phyloP scores from a whole-genome alignment of 2,113 vertebrate species.

The Cisticola juncidis region DNA sequence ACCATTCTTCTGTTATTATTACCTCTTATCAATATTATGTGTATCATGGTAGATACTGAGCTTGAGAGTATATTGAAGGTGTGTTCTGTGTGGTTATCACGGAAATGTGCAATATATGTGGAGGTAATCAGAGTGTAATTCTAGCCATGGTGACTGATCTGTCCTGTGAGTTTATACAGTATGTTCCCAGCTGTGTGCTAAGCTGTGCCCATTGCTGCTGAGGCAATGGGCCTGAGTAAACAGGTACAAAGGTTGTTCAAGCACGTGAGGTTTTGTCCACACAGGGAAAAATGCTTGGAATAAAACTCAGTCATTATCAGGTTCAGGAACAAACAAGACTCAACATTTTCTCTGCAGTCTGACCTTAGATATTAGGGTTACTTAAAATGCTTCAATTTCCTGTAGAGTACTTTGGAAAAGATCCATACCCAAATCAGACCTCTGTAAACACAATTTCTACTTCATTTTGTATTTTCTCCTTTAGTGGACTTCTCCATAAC shows the following conservation, averaged over 20 bases:
- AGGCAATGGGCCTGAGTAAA: neutral
- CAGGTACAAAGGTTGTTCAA: neutral
- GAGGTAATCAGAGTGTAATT: neutral
- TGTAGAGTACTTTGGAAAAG: neutral
- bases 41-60: neutral
- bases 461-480: neutral
- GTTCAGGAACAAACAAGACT: neutral
- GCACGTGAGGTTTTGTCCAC: neutral
- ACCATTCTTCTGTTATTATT: neutral
- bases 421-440: neutral
- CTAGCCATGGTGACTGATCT: neutral
- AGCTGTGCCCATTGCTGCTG: neutral
- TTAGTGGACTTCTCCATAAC: neutral
- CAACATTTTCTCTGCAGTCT: neutral
- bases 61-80: neutral
- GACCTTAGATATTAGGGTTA: neutral
- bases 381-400: neutral
- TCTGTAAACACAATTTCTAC: neutral
- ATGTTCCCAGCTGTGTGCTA: neutral
- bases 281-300: neutral
- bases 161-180: neutral
- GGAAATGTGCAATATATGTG: neutral
- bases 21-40: neutral
- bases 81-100: neutral
- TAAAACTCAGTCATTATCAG: neutral